phyloP scores from a whole-genome alignment of 2,797 vertebrate species.

The Rhinoraja longicauda region DNA sequence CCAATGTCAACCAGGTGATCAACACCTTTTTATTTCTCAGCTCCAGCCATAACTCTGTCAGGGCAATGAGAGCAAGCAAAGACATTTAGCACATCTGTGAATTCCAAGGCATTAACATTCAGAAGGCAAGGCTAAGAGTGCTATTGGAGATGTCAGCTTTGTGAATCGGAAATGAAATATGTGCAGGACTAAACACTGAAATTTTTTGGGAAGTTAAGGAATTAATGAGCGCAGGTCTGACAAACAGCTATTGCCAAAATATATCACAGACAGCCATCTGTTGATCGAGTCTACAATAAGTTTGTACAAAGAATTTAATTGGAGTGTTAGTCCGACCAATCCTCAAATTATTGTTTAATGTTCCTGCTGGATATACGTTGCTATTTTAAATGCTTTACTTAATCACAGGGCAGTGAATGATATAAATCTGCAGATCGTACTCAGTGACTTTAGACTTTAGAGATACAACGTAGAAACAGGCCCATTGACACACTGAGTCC shows the following conservation, averaged over 20 bases:
- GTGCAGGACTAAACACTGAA: background rate
- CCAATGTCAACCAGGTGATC: no score
- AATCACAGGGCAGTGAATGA: background rate
- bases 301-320: conserved; percentile 25
- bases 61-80: no score
- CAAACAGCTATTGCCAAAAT: background rate
- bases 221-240: background rate
- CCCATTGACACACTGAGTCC: no score
- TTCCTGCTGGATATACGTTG: background rate
- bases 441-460: background rate
- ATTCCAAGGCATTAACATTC: no score
- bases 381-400: conserved; percentile 5
- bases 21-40: no score
- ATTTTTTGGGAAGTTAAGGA: background rate
- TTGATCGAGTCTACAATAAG: background rate
- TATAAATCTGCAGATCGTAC: background rate
- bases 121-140: background rate
- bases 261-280: conserved; percentile 2
- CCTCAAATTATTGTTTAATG: conserved; percentile 31
- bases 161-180: background rate
- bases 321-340: background rate
- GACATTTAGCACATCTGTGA: no score
- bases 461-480: no score
- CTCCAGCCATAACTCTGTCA: no score
- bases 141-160: background rate